Conservation (phyloP, 2,797 vertebrate genomes). For the Rhodeus uyekii region DNA sequence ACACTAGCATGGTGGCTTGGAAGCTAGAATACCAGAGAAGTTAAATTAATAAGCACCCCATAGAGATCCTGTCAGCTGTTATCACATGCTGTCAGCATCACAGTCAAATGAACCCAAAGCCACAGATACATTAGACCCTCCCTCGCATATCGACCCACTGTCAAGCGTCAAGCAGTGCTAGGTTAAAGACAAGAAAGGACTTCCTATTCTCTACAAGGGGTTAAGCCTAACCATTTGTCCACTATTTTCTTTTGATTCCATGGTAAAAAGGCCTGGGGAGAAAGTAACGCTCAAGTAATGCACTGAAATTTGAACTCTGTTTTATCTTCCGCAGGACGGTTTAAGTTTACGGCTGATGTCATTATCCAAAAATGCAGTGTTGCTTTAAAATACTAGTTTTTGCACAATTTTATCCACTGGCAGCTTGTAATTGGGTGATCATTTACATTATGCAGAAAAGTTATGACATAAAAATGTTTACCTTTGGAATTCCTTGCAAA, state of each 20-base stretch:
- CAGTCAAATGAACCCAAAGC: slow-evolving; percentile 49
- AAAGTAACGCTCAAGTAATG: slow-evolving; percentile 15
- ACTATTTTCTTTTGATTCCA: slow-evolving; percentile 24
- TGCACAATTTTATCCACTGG: slow-evolving; percentile 44
- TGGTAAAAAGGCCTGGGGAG: slow-evolving; percentile 30
- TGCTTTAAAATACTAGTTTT: slow-evolving; percentile 38
- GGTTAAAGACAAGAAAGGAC: slow-evolving; percentile 22
- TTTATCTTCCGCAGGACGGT: neutral
- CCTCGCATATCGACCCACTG: neutral
- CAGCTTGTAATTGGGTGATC: slow-evolving; percentile 52
- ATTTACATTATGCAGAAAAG: slow-evolving; percentile 63
- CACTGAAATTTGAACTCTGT: slow-evolving; percentile 20
- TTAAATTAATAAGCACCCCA: slow-evolving; percentile 66
- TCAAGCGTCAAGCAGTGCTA: slow-evolving; percentile 12
- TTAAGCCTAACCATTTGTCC: slow-evolving; percentile 39
- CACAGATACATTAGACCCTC: slow-evolving; percentile 23
- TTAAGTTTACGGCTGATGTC: slow-evolving; percentile 12
- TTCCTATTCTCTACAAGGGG: slow-evolving; percentile 20
- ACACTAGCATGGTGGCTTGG: slow-evolving; percentile 45
- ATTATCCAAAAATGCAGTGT: neutral
- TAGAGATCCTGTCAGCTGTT: slow-evolving; percentile 64
- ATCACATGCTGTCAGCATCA: slow-evolving; percentile 55
- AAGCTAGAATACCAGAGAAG: slow-evolving; percentile 47
- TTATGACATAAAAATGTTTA: slow-evolving; percentile 49
- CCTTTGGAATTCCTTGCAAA: slow-evolving; percentile 61